Percentiles rank a stretch among this genome's conserved stretches.
phyloP scores from a whole-genome alignment of 2,113 vertebrate species.

The Catharus bicknelli region DNA sequence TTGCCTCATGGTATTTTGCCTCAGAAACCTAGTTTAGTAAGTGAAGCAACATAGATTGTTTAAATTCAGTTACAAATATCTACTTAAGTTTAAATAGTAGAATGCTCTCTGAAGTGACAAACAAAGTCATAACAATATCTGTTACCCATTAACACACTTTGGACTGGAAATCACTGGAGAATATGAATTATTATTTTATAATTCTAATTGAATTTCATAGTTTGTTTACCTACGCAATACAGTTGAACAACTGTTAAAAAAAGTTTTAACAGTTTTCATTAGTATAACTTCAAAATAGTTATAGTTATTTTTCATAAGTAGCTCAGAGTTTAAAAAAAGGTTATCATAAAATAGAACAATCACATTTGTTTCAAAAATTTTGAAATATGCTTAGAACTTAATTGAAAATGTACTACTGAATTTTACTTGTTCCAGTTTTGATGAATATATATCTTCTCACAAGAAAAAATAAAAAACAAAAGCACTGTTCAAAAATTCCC shows the following conservation, averaged over 20 bases:
- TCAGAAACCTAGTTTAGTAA: neutral
- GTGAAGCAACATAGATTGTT: neutral
- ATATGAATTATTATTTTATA: neutral
- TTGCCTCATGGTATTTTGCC: neutral
- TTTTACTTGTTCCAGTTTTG: neutral
- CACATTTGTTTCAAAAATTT: neutral
- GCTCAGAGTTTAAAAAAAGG: neutral
- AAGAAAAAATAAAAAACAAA: neutral
- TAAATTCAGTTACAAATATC: neutral
- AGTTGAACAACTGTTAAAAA: neutral
- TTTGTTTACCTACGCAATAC: neutral
- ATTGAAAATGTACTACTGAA: neutral
- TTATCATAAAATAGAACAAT: neutral
- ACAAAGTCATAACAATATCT: neutral
- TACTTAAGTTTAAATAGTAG: neutral
- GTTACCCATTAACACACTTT: neutral
- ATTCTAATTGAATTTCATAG: neutral
- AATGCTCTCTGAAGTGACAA: neutral
- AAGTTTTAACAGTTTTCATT: neutral
- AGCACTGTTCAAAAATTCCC: neutral
- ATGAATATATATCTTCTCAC: neutral
- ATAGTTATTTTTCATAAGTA: neutral
- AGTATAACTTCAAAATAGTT: neutral
- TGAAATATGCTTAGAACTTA: neutral
- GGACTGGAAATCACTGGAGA: neutral